phyloP scores from a whole-genome alignment of 2,113 vertebrate genomes.

The Oceanodroma tethys region DNA sequence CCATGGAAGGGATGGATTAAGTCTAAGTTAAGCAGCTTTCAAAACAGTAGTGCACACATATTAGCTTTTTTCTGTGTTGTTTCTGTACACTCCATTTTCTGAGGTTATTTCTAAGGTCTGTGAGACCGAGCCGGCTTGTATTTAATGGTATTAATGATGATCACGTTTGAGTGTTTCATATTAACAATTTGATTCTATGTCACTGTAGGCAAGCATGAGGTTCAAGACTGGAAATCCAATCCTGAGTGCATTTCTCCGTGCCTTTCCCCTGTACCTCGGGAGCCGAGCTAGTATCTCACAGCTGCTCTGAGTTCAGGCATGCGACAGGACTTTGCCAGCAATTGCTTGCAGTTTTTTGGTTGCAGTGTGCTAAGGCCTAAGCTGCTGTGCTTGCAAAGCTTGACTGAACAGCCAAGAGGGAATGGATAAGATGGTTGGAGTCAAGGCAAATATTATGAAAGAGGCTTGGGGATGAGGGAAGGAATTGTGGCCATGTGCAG shows the following conservation, averaged over 20 bases:
- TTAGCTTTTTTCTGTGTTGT: not conserved
- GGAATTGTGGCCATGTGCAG: rapidly evolving
- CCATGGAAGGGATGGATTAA: not conserved
- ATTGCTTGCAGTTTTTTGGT: not conserved
- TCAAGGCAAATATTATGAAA: not conserved
- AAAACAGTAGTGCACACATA: rapidly evolving
- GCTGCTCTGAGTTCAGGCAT: not conserved
- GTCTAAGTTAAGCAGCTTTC: rapidly evolving
- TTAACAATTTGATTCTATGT: not conserved
- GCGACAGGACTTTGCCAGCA: not conserved
- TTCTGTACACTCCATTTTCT: not conserved
- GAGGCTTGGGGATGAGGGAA: not conserved
- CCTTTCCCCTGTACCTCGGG: not conserved
- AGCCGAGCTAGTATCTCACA: not conserved
- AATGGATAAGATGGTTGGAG: not conserved
- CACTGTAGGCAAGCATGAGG: not conserved
- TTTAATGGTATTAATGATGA: not conserved
- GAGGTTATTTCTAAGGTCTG: not conserved
- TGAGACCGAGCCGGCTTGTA: rapidly evolving
- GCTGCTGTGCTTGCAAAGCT: not conserved
- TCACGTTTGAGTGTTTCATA: not conserved
- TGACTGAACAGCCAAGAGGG: not conserved
- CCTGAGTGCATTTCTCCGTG: not conserved
- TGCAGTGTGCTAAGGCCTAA: not conserved
- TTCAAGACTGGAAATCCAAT: not conserved